Base-by-base conservation (phyloP, 2,113 vertebrate genomes). In the Marmota flaviventris region DNA sequence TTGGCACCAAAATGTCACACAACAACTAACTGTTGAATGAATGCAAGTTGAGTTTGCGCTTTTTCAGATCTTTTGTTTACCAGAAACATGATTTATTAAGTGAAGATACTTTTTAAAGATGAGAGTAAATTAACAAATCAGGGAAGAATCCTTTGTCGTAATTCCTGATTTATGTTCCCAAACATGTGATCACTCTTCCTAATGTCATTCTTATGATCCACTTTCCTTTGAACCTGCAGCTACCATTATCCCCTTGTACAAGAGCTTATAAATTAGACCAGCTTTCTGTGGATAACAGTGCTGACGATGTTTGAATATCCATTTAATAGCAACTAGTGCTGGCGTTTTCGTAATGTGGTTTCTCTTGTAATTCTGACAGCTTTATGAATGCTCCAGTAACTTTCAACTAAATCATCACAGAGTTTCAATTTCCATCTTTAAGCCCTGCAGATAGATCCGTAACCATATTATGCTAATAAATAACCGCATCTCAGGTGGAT, bases 331-430 rank as follows among this genome's bases (percentile, higher is more conserved):
- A 97, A 94, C 95, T 84, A 77, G 70, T 83, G 88, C 93, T 97
- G 94, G 56, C 0, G 16, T 98, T 98, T 95, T 75, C 92, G 97
- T 98, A 97, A 97, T 97, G 89, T 75, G 91, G 67, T 96, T 97
- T 98, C 93, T 95, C 94, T 98, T 97, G 97, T 97, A 97, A 97
- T 97, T 93, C 94, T 92, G 37, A 98, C 97, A 98, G 97, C 96
- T 97, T 96, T 96, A 91, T 96, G 96, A 98, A 98, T 91, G 93
- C 95, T 96, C 82, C 86, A 73, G 96, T 95, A 98, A 97, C 79
- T 98, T 98, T 96, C 97, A 98, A 92, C 92, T 97, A 98, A 98
- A 98, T 98, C 98, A 98, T 95, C 91, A 56, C 92, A 81, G 97
- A 95, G 93, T 95, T 98, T 98, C 95, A 90, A 97, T 97, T 98